phyloP scores from a whole-genome alignment of 2,888 invertebrate genomes.

The Automeris io region DNA sequence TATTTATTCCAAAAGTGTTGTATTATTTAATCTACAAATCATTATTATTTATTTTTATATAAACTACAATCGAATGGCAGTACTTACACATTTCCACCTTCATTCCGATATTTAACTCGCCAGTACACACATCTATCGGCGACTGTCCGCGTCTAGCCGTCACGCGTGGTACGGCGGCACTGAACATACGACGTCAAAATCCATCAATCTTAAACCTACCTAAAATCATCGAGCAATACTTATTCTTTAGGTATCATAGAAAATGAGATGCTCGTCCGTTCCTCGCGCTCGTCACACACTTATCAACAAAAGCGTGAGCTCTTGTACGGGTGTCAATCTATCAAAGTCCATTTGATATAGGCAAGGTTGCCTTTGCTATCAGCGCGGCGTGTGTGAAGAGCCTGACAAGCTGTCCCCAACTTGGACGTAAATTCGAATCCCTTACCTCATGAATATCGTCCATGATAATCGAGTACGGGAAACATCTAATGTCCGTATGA shows the following conservation, averaged over 20 bases:
- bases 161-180: conserved; percentile 6
- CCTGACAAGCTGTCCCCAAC: background rate
- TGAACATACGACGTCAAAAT: conserved; percentile 2
- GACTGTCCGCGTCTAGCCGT: conserved; percentile 8
- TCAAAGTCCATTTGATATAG: too few species aligned
- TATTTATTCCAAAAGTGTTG: conserved; percentile 66
- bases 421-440: background rate
- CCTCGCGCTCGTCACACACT: conserved; percentile 11
- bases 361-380: background rate
- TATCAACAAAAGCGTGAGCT: background rate
- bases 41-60: conserved; percentile 59
- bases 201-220: background rate
- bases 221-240: conserved; percentile 10
- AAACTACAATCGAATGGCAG: conserved; percentile 75
- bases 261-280: conserved; percentile 8
- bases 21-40: conserved; percentile 61
- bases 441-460: too few species aligned
- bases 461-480: conserved; percentile 11
- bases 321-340: background rate
- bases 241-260: conserved; percentile 19
- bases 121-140: conserved; percentile 27
- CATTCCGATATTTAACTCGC: conserved; percentile 52
- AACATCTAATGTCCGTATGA: background rate
- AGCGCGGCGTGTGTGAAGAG: background rate
- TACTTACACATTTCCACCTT: conserved; percentile 56